A percentile compares a stretch with the other conserved stretches of the same genome.
Conservation (phyloP, 2,797 vertebrate species). For the Lagocephalus sceleratus region DNA sequence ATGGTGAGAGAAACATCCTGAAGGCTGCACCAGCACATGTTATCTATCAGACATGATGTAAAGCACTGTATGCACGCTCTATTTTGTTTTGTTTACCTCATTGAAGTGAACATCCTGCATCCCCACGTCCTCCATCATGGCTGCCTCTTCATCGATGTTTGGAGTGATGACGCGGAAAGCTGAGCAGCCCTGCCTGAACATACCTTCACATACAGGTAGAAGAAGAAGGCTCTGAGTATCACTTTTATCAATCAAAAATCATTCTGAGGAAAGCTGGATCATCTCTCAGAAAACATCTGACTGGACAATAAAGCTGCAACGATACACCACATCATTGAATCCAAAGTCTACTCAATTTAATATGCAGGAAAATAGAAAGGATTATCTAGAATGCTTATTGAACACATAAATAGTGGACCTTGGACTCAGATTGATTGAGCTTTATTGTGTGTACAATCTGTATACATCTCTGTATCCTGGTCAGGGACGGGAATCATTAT, state of each 20-base stretch:
- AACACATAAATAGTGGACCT: too few species aligned
- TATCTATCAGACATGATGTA: background rate
- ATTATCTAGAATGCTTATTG: conserved; percentile 23
- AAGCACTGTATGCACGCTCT: background rate
- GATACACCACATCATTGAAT: conserved; percentile 1
- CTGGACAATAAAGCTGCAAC: background rate
- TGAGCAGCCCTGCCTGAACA: conserved; percentile 93
- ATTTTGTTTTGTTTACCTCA: conserved; percentile 74
- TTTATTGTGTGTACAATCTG: too few species aligned
- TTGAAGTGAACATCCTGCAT: conserved; percentile 99
- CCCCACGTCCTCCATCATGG: conserved; percentile 99
- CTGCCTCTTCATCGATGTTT: conserved; percentile 97
- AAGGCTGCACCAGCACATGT: too few species aligned
- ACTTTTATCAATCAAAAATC: too few species aligned
- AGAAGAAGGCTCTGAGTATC: background rate
- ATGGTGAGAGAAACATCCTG: too few species aligned
- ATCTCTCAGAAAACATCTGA: too few species aligned
- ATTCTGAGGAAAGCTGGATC: too few species aligned
- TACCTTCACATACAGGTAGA: conserved; percentile 69
- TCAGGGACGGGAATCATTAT: too few species aligned
- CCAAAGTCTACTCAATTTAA: conserved; percentile 5
- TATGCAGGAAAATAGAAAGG: conserved; percentile 2
- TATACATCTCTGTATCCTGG: too few species aligned
- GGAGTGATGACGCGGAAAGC: conserved; percentile 96
- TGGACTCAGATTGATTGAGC: too few species aligned